These are phyloP conservation scores for Rutpela maculata DNA, from an alignment of 2,888 invertebrate genomes.

Conservation along the genomic window DNA sequence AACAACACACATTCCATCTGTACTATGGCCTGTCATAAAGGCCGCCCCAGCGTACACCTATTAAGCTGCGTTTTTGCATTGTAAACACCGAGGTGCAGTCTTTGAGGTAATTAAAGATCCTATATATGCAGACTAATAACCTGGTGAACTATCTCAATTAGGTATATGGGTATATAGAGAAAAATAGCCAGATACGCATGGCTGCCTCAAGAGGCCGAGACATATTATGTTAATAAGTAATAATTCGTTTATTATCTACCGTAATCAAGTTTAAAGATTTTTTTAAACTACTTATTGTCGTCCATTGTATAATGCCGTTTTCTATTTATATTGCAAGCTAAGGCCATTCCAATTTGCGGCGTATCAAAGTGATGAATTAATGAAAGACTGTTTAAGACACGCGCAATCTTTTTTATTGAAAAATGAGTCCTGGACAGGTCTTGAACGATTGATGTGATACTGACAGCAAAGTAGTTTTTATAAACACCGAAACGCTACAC, in stretches of 20 bases:
- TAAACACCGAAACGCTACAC: too few species aligned
- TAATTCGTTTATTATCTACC: constrained; percentile 8
- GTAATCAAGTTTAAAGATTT: background rate
- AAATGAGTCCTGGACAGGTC: too few species aligned
- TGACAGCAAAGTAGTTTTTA: too few species aligned
- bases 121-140: constrained; percentile 10
- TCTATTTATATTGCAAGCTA: too few species aligned
- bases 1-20: background rate
- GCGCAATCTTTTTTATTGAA: too few species aligned
- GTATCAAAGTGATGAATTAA: too few species aligned
- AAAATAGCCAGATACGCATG: constrained; percentile 4
- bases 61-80: background rate
- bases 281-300: background rate
- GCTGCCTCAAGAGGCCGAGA: constrained; percentile 20
- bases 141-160: constrained; percentile 20
- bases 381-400: too few species aligned
- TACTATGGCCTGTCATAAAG: constrained; percentile 7
- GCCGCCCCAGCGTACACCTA: background rate
- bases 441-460: too few species aligned
- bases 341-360: too few species aligned
- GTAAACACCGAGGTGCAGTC: constrained; percentile 10
- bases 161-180: background rate
- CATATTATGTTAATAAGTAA: constrained; percentile 14
- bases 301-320: background rate
- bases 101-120: constrained; percentile 15